A percentile compares a stretch with the other conserved stretches of the same genome.
phyloP scores from a whole-genome alignment of 2,888 invertebrate species.

The Caenorhabditis sp. region DNA sequence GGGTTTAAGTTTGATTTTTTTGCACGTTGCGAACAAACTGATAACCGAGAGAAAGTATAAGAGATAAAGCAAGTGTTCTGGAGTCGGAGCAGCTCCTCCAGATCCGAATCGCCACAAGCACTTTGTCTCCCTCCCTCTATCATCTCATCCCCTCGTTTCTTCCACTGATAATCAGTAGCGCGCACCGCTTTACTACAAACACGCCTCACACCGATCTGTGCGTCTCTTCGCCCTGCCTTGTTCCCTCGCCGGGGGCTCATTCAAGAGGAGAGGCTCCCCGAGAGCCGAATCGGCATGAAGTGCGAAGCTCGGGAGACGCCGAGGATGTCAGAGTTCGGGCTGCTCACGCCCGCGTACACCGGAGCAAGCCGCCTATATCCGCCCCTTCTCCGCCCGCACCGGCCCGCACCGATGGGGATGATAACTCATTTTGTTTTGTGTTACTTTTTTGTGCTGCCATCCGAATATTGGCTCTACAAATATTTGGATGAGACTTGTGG shows the following conservation, averaged over 20 bases:
- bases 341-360: constrained; percentile 33
- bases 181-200: constrained; percentile 49
- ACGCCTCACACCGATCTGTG: constrained; percentile 10
- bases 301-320: constrained; percentile 20
- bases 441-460: constrained; percentile 3
- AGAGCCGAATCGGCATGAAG: constrained; percentile 32
- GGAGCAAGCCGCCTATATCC: constrained; percentile 12
- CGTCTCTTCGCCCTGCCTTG: constrained; percentile 4
- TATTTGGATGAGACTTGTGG: background rate
- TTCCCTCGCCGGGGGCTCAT: constrained; percentile 8
- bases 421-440: constrained; percentile 11
- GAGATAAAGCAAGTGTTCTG: constrained; percentile 16
- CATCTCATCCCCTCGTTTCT: constrained; percentile 11
- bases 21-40: too few relatives aligned
- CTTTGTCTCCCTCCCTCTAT: constrained; percentile 26
- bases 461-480: constrained; percentile 9
- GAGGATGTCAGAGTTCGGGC: constrained; percentile 35
- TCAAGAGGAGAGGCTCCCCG: constrained; percentile 17
- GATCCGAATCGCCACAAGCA: constrained; percentile 17
- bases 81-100: background rate
- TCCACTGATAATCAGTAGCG: constrained; percentile 32
- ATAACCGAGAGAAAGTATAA: background rate
- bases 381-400: background rate
- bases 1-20: too few relatives aligned
- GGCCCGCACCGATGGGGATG: background rate